Conservation (phyloP, 2,888 invertebrate genomes). For the Cepaea hortensis region DNA sequence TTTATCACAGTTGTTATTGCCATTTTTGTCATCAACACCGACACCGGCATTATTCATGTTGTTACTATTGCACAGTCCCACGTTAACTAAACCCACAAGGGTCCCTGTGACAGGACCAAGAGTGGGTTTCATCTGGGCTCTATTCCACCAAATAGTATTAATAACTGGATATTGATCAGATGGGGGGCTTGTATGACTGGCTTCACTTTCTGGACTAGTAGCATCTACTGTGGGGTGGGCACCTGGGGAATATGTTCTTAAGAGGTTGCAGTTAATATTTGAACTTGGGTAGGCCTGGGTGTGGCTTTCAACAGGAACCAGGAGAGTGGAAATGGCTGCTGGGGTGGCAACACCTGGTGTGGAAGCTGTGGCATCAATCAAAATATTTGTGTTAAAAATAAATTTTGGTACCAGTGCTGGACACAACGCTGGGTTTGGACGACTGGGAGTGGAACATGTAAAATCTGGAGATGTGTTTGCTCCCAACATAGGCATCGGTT, state of each 20-base stretch:
- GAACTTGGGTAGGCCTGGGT: conserved; percentile 3
- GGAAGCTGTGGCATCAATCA: conserved; percentile 9
- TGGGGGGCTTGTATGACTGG: background rate
- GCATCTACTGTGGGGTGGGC: background rate
- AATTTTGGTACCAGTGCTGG: background rate
- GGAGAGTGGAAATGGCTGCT: conserved; percentile 14
- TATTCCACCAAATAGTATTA: conserved; percentile 33
- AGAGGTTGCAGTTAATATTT: conserved; percentile 36
- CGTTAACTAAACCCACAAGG: background rate
- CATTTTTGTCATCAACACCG: conserved; percentile 22
- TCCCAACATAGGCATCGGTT: background rate
- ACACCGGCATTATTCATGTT: conserved; percentile 1
- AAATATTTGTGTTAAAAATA: conserved; percentile 29
- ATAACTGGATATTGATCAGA: background rate
- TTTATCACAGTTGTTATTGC: conserved; percentile 32
- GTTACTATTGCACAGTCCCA: conserved; percentile 33
- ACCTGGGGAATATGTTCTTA: conserved; percentile 18
- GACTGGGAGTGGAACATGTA: background rate
- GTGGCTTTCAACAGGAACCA: conserved; percentile 31
- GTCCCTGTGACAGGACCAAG: background rate
- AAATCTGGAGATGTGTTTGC: background rate
- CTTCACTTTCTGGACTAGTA: background rate
- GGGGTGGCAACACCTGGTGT: background rate
- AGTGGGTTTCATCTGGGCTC: background rate
- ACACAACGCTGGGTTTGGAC: conserved; percentile 1